Evolutionary conservation across 2,797 vertebrate genomes (phyloP), one percentile per base, ranked within the genome.

Genomic region (Enoplosus armatus): DNA sequence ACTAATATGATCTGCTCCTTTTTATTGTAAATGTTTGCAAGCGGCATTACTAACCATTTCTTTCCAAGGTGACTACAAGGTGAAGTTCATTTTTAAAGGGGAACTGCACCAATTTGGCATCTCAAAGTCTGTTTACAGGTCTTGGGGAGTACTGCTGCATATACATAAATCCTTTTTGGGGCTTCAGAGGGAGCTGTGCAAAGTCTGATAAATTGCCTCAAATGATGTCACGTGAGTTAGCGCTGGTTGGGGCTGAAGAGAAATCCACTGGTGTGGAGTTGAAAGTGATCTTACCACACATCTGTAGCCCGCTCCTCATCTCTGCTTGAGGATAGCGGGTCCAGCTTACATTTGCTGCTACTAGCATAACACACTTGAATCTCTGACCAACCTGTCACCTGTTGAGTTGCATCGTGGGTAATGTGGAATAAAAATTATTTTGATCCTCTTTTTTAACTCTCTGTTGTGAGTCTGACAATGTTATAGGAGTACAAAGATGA

Each of bases 1-100:
- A 31, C 20, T 48, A 56, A 50, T 43, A 35, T 24, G 31, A 70
- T 29, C 8, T 7, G 5, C 24, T 47, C 10, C 6, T 26, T 63
- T 54, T 22, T 15, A 31, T 54, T 53, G 26, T 51, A 26, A 55
- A 56, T 5, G 6, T 33, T 39, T 26, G 16, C 22, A 10, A 27
- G 50, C 48, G 47, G 29, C n/a, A 24, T 39, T 5, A 16, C 20
- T 41, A 58, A 50, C 3, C 6, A 35, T 43, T 29, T 56, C n/a
- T 64, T 45, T 12, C 24, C n/a, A 48, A 56, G 50, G 51, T 56
- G 27, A 26, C 50, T n/a, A 10, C 22, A 75, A 63, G 41, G 58
- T 51, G 35, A 80, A 3, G 8, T 41, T 55, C 29, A 20, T 20
- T 26, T 51, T 27, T 33, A 58, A 72, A 61, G 20, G 8, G 48